Evolutionary conservation across 2,113 vertebrate species (phyloP).

Genomic region (Lophochroa leadbeateri): DNA sequence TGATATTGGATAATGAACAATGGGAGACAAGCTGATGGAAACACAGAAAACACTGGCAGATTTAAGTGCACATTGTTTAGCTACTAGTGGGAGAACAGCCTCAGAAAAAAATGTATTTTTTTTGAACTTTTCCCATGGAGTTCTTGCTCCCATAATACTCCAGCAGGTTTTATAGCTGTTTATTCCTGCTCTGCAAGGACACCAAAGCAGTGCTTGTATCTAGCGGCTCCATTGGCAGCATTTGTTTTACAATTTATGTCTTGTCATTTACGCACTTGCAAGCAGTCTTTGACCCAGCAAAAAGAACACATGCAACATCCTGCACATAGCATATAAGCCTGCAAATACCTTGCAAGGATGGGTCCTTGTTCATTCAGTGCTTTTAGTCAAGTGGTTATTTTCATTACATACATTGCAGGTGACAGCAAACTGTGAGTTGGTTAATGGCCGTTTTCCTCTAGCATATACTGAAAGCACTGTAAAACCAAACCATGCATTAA

Average conservation of each 20-base stretch:
- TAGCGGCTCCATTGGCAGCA: neutral
- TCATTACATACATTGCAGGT: neutral
- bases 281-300: neutral
- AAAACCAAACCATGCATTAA: neutral
- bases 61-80: slow-evolving; percentile 60
- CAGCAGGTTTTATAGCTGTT: neutral
- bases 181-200: neutral
- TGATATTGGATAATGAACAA: slow-evolving; percentile 62
- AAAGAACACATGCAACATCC: neutral
- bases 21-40: slow-evolving; percentile 56
- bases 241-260: neutral
- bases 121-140: slow-evolving; percentile 14
- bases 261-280: neutral
- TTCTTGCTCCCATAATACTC: neutral
- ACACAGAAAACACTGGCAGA: slow-evolving; percentile 45
- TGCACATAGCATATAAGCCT: neutral
- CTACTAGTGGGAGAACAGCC: neutral
- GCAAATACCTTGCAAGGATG: neutral
- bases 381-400: neutral
- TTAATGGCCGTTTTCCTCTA: neutral
- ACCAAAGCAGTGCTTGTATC: neutral
- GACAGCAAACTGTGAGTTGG: neutral
- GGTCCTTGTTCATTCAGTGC: neutral
- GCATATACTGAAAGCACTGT: neutral
- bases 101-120: neutral